These are phyloP conservation scores for Solenodon paradoxus DNA, from an alignment of 2,113 vertebrate genomes.

Conservation along the genomic window DNA sequence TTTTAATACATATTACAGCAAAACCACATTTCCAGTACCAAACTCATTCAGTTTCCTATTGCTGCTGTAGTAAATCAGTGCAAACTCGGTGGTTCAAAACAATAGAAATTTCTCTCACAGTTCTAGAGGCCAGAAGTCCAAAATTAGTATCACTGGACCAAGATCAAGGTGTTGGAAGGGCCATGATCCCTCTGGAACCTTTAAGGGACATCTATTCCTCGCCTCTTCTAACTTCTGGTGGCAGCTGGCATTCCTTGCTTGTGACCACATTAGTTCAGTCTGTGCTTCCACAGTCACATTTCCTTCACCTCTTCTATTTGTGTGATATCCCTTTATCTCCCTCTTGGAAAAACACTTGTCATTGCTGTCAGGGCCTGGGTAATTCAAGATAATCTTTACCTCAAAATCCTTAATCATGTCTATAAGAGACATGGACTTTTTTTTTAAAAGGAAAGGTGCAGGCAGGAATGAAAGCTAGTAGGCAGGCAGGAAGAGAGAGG, in stretches of 20 bases:
- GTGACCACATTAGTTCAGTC: background rate
- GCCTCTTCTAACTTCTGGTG: background rate
- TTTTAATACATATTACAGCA: background rate
- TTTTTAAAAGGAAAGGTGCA: no score
- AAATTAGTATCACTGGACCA: background rate
- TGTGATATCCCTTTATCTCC: background rate
- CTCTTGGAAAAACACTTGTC: background rate
- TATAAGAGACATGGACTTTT: background rate
- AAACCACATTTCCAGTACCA: background rate
- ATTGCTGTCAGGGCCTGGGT: background rate
- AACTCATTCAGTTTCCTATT: conserved; percentile 17
- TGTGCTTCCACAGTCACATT: background rate
- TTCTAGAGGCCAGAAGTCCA: background rate
- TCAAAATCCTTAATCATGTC: background rate
- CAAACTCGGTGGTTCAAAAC: background rate
- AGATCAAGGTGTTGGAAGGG: background rate
- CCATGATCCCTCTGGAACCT: background rate
- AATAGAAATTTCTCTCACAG: background rate
- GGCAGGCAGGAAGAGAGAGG: no score
- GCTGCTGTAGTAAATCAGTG: background rate
- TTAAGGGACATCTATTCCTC: background rate
- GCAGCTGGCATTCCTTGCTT: conserved; percentile 11
- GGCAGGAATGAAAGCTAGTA: no score
- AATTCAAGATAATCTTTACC: background rate
- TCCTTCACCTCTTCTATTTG: background rate